Conservation (phyloP, 1,140 invertebrate species). For the Alviniconcha marisindica region DNA sequence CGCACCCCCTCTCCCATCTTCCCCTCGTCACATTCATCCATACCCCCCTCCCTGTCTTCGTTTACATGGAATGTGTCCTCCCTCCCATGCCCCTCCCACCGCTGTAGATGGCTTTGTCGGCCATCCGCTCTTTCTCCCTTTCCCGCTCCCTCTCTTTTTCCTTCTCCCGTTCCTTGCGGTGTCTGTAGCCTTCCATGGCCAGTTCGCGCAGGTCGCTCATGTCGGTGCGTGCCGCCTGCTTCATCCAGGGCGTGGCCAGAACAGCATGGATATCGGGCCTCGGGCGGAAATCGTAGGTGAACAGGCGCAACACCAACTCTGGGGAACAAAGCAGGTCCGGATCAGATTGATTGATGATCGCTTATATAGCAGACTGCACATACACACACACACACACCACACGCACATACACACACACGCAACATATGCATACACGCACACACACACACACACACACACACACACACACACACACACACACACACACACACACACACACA, state of each 20-base stretch:
- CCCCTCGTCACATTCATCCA: no score
- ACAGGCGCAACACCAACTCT: slow-evolving; percentile 63
- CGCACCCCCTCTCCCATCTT: no score
- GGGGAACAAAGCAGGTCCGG: no score
- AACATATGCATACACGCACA: no score
- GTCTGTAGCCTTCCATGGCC: slow-evolving; percentile 8
- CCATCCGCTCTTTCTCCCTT: not conserved
- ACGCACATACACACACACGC: no score
- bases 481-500: no score
- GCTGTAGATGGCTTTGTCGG: not conserved
- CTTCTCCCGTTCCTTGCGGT: slow-evolving; percentile 24
- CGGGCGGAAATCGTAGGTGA: slow-evolving; percentile 58
- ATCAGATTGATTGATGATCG: no score
- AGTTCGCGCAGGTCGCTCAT: slow-evolving; percentile 18
- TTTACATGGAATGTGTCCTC: slow-evolving; percentile 1
- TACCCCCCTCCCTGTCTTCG: not conserved
- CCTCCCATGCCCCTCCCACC: not conserved
- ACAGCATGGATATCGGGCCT: slow-evolving; percentile 63
- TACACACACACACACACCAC: no score
- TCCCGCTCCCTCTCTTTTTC: slow-evolving; percentile 28
- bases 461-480: no score
- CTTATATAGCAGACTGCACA: no score
- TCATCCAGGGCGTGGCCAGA: slow-evolving; percentile 59
- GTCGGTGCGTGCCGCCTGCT: slow-evolving; percentile 45
- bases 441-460: no score